Percentiles rank a stretch among this genome's conserved stretches.
Evolutionary conservation across 2,113 vertebrate species (phyloP).

Genomic region (Equus przewalskii): DNA sequence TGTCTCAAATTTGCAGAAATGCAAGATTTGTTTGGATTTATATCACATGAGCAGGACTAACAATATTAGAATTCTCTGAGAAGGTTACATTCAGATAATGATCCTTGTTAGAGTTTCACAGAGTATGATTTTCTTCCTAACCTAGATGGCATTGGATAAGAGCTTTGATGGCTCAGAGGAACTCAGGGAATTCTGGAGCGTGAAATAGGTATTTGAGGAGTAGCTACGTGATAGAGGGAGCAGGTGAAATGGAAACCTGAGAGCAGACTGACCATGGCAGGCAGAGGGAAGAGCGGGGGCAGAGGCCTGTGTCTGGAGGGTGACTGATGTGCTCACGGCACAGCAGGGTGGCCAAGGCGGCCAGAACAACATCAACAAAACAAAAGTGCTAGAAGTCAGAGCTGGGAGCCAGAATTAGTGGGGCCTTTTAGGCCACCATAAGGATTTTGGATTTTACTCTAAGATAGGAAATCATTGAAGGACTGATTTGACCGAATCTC

Average conservation of each 20-base stretch:
- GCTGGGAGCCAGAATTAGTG: not conserved
- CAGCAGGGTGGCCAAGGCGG: not conserved
- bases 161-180: not conserved
- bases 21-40: not conserved
- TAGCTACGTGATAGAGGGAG: not conserved
- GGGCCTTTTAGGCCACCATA: not conserved
- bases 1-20: not conserved
- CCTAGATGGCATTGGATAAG: not conserved
- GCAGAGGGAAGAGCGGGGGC: not conserved
- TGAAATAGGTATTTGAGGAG: not conserved
- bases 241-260: not conserved
- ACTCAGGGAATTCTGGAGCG: rapidly evolving
- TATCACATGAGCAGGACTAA: not conserved
- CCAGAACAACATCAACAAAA: not conserved
- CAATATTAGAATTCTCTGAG: not conserved
- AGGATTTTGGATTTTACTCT: not conserved
- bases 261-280: not conserved
- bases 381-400: not conserved
- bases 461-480: not conserved
- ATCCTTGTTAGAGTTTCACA: not conserved
- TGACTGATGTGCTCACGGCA: not conserved
- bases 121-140: not conserved
- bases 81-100: not conserved
- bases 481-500: not conserved
- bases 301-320: not conserved